Evolutionary conservation across 1,140 invertebrate genomes (phyloP), one percentile per base, ranked within the genome.

Genomic region (Drosophila parabipectinata): DNA sequence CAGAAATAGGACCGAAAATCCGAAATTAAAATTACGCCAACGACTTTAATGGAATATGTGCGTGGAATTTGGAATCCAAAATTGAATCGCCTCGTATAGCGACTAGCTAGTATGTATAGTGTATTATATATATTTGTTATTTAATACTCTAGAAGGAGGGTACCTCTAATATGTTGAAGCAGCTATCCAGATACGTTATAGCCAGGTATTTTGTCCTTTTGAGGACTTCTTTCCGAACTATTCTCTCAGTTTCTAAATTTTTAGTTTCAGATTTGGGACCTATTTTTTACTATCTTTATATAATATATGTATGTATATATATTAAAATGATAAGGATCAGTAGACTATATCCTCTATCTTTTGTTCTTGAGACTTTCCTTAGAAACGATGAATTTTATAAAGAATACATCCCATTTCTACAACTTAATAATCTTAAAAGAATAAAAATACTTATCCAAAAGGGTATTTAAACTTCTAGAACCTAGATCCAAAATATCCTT

Each of bases 21-120:
- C 59, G 50, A 72, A 76, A 84, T 84, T 84, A 71, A 85, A 85
- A 84, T 84, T 84, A 85, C 75, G 73, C 68, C 81, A 84, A 74
- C 81, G 68, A 66, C 81, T 84, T 84, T 84, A 84, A 85, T 85
- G 63, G 68, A 77, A 84, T 60, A 77, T 84, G 81, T 85, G 81
- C 81, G 54, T 62, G 50, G 81, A 67, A 84, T 85, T 62, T 68
- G 7, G 64, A 79, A 80, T 68, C 47, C 45, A 55, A 60, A 58
- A 39, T 66, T 60, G 45, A 75, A 68, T 67, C 32, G 47, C 32
- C 58, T 44, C 4, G 4, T 10, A 8, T 37, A n/a, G 34, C 34
- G 7, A 37, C 9, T 37, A 37, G 34, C 34, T n/a, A 41, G 39
- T 41, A 14, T 41, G 39, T 41, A 14, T 41, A n/a, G 39, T n/a